Evolutionary conservation across 2,113 vertebrate genomes (phyloP).

Genomic region (Lycocorax pyrrhopterus): DNA sequence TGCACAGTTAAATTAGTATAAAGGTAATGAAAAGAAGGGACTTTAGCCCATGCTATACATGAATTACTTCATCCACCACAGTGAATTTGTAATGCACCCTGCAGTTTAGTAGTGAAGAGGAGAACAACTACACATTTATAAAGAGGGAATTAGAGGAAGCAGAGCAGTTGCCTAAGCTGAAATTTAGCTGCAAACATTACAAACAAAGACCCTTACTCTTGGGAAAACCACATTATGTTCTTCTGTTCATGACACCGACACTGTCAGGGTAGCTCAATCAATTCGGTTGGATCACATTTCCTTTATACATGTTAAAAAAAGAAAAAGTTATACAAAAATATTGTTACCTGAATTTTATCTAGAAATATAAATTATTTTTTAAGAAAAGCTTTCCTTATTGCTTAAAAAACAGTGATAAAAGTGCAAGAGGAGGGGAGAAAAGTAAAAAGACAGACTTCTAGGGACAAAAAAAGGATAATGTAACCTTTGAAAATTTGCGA

Average conservation of each 20-base stretch:
- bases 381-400: background rate
- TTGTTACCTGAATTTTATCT: background rate
- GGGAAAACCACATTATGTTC: background rate
- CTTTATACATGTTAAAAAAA: background rate
- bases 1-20: background rate
- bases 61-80: background rate
- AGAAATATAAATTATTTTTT: background rate
- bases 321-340: background rate
- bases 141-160: background rate
- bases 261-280: background rate
- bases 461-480: constrained; percentile 33
- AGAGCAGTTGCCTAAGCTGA: background rate
- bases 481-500: constrained; percentile 65
- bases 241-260: background rate
- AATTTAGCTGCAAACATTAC: background rate
- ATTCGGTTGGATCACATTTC: background rate
- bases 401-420: background rate
- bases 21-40: background rate
- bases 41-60: background rate
- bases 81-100: background rate
- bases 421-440: background rate
- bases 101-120: background rate
- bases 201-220: background rate
- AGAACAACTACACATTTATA: background rate
- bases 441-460: background rate